Percentiles rank a stretch among this genome's conserved stretches.
phyloP scores from a whole-genome alignment of 2,113 vertebrate species.

The Mastomys natalensis region DNA sequence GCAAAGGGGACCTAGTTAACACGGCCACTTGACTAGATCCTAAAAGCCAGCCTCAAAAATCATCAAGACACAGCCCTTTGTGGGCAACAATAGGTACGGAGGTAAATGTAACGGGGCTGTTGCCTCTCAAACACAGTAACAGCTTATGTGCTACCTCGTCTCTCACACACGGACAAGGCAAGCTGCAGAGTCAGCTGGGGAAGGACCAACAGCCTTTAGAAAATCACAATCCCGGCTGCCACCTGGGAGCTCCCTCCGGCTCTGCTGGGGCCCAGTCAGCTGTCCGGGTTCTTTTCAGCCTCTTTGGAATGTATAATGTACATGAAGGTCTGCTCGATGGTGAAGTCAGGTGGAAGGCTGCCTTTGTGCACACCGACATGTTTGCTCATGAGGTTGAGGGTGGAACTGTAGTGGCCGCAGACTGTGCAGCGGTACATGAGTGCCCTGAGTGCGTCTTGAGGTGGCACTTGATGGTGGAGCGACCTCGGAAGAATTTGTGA shows the following conservation, averaged over 20 bases:
- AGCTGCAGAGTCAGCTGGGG: conserved; percentile 57
- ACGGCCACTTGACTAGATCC: conserved; percentile 68
- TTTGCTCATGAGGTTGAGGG: conserved; percentile 97
- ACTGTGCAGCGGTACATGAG: conserved; percentile 99
- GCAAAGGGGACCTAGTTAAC: conserved; percentile 58
- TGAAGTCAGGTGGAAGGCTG: conserved; percentile 95
- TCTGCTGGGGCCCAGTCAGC: conserved; percentile 87
- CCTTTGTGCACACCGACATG: conserved; percentile 97
- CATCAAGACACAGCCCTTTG: conserved; percentile 75
- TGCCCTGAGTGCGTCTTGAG: conserved; percentile 97
- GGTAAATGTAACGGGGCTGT: conserved; percentile 82
- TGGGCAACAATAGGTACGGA: conserved; percentile 81
- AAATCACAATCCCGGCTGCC: conserved; percentile 45
- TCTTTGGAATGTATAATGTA: conserved; percentile 99
- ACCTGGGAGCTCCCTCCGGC: neutral
- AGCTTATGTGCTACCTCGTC: conserved; percentile 80
- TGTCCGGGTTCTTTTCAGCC: conserved; percentile 90
- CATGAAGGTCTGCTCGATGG: conserved; percentile 99
- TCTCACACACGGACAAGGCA: conserved; percentile 77
- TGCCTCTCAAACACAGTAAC: conserved; percentile 80
- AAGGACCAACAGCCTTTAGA: conserved; percentile 49
- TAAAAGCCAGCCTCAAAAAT: conserved; percentile 76
- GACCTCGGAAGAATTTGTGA: conserved; percentile 97
- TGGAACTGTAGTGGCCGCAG: conserved; percentile 97
- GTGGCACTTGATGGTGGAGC: conserved; percentile 99